phyloP scores from a whole-genome alignment of 2,113 vertebrate genomes.

The Hippocampus comes region DNA sequence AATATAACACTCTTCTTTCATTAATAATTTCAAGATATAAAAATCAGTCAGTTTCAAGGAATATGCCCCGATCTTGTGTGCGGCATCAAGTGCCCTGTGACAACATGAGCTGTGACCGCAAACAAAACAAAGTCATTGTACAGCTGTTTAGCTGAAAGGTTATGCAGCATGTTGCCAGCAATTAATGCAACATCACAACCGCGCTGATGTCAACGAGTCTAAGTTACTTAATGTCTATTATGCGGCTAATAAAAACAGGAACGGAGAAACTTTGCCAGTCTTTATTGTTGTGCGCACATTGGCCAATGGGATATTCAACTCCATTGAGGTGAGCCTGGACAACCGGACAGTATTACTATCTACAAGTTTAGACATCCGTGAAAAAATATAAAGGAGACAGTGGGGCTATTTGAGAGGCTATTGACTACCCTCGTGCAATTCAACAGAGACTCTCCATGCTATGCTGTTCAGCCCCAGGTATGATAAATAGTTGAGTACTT shows the following conservation, averaged over 20 bases:
- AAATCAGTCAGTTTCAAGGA: background rate
- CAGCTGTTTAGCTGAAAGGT: background rate
- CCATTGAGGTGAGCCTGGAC: background rate
- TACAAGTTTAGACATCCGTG: no score
- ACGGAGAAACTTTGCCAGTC: background rate
- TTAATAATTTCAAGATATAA: background rate
- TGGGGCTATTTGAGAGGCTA: no score
- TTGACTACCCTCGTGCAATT: no score
- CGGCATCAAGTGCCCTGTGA: background rate
- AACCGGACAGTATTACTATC: no score
- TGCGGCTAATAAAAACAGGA: background rate
- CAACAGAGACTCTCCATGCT: no score
- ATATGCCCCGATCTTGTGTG: background rate
- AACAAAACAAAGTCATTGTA: background rate
- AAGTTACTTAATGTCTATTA: background rate
- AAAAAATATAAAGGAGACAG: no score
- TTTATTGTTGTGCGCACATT: background rate
- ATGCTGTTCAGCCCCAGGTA: no score
- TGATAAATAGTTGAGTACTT: no score
- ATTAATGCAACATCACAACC: background rate
- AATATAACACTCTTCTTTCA: slow-evolving; percentile 12
- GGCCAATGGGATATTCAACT: background rate
- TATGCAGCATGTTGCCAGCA: background rate
- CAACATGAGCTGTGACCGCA: background rate
- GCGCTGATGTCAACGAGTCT: background rate